Evolutionary conservation across 2,888 invertebrate species (phyloP).

Genomic region (Lasioglossum malachurum): DNA sequence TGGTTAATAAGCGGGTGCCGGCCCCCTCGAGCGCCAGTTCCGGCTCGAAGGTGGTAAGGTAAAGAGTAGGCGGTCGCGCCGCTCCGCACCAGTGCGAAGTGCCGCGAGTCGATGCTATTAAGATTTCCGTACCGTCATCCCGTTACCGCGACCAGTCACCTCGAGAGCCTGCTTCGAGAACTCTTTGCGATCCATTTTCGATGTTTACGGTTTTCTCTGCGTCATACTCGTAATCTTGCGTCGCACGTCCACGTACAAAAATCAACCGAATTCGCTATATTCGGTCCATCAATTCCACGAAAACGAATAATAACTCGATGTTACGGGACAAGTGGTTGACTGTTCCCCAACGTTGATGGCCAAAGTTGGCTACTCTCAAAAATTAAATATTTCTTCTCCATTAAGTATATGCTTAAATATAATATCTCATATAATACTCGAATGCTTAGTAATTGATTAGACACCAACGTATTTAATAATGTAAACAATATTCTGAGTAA

Average conservation of each 20-base stretch:
- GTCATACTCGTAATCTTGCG: not conserved
- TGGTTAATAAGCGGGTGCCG: constrained; percentile 66
- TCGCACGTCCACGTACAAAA: not conserved
- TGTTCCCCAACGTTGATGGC: not conserved
- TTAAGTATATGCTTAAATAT: no score
- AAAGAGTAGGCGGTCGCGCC: constrained; percentile 43
- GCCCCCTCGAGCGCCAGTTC: constrained; percentile 55
- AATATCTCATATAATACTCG: no score
- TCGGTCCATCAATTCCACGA: not conserved
- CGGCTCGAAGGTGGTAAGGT: constrained; percentile 62
- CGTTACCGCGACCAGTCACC: constrained; percentile 46
- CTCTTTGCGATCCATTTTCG: not conserved
- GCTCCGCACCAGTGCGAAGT: constrained; percentile 36
- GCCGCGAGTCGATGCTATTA: constrained; percentile 56
- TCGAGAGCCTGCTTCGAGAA: not conserved
- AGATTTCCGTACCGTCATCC: constrained; percentile 65
- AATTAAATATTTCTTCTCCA: no score
- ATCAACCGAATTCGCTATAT: not conserved
- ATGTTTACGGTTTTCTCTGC: not conserved
- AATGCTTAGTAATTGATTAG: no score
- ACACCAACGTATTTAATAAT: no score
- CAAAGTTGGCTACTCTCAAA: no score
- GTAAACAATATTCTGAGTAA: no score
- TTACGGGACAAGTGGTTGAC: no score
- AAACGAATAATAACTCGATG: not conserved